Conservation (phyloP, 1,140 invertebrate genomes). For the Drosophila pseudoobscura region DNA sequence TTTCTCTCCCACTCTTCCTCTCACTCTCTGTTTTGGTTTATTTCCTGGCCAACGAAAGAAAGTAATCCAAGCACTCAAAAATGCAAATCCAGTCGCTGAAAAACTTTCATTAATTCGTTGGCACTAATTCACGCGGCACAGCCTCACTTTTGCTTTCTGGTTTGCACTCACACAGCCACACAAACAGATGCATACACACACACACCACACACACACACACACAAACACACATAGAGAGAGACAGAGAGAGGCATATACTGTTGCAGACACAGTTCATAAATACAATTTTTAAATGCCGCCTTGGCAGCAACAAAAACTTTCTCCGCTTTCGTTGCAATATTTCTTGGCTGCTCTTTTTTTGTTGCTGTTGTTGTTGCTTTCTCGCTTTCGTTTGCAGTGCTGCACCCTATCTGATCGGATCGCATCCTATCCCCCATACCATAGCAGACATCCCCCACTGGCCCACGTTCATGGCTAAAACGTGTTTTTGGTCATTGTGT, state of each 20-base stretch:
- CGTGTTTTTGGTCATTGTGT: slow-evolving; percentile 55
- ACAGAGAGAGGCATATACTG: background rate
- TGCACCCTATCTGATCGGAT: slow-evolving; percentile 54
- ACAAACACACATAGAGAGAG: background rate
- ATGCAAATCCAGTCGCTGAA: slow-evolving; percentile 26
- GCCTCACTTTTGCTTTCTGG: slow-evolving; percentile 65
- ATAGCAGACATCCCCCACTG: too few species aligned
- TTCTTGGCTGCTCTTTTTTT: slow-evolving; percentile 25
- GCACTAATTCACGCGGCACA: slow-evolving; percentile 55
- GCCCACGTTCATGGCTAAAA: slow-evolving; percentile 69
- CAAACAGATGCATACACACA: background rate
- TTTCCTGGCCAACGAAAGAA: slow-evolving; percentile 50
- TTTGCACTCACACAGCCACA: slow-evolving; percentile 7
- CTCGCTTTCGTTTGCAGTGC: slow-evolving; percentile 45
- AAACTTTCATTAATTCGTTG: slow-evolving; percentile 75
- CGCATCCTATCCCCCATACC: too few species aligned
- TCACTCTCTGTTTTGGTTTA: background rate
- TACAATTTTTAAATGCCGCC: slow-evolving; percentile 75
- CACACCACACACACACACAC: background rate
- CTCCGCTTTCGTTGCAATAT: slow-evolving; percentile 78
- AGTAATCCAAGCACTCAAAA: slow-evolving; percentile 16
- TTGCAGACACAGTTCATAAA: slow-evolving; percentile 55
- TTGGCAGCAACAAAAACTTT: slow-evolving; percentile 69
- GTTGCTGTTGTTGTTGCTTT: slow-evolving; percentile 20
- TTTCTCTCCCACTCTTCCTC: slow-evolving; percentile 27